Evolutionary conservation across 2,113 vertebrate genomes (phyloP), one percentile per base, ranked within the genome.

Genomic region (Lates calcarifer): DNA sequence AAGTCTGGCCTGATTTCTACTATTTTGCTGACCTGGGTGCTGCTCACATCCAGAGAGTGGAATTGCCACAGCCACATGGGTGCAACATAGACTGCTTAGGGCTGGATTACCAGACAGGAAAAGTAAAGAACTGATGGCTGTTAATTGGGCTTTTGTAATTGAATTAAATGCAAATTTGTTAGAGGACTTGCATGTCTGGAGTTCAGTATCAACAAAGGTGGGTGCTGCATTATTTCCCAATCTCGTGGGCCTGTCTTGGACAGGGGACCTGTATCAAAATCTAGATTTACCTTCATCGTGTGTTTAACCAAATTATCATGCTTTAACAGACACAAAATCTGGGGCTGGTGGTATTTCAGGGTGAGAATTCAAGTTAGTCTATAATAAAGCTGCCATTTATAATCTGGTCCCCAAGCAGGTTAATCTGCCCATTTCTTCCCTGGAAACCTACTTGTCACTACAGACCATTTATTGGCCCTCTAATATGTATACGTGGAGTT

Each of bases 1-100:
- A 43, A 55, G 37, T 57, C 37, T 5, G 5, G 28, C 41, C 72
- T 79, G 11, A 2, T 71, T 64, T 70, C 26, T 15, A 35, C 9
- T 17, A 12, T 61, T 58, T 56, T 62, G 37, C 55, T 77, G 72
- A 67, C 37, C 43, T 31, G 26, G 35, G 28, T 22, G 18, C 55
- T 58, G 10, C 67, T 61, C 33, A 47, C 57, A 67, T 61, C 68
- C 60, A 63, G 20, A 13, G 35, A 51, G 41, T 33, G 33, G 57
- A 56, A 43, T 31, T 80, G 47, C 28, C 68, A n/a, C n/a, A 35
- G 8, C 68, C 28, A n/a, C 63, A 24, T 47, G 49, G 58, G 67
- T 39, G 64, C 14, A 70, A 66, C 5, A 66, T 15, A 55, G 57
- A 11, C 73, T 6, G 47, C 29, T n/a, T 8, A 41, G 24, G 35